Conservation (phyloP, 2,888 invertebrate species). For the Drosophila gaucha region DNA sequence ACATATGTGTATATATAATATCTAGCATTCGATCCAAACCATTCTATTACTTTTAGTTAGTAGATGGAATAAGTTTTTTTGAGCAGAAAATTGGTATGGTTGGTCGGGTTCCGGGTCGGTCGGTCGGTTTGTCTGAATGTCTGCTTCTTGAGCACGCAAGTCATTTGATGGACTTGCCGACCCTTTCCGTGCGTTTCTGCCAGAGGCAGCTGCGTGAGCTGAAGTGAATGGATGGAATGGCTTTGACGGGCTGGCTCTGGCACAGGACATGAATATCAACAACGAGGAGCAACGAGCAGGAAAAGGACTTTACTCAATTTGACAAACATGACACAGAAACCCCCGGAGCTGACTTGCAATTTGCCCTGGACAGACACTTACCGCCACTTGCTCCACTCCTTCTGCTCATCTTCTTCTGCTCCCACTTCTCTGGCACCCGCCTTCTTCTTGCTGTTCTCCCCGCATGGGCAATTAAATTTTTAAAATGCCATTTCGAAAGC, state of each 20-base stretch:
- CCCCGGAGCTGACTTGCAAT: slow-evolving; percentile 65
- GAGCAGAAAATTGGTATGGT: slow-evolving; percentile 20
- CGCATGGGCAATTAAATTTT: slow-evolving; percentile 69
- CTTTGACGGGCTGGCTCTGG: slow-evolving; percentile 13
- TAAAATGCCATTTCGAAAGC: slow-evolving; percentile 69
- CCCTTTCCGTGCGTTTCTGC: slow-evolving; percentile 19
- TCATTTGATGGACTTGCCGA: slow-evolving; percentile 48
- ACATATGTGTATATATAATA: not conserved
- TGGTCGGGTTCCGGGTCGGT: slow-evolving; percentile 1
- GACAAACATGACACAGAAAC: slow-evolving; percentile 78
- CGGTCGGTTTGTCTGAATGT: not conserved
- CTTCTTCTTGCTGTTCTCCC: slow-evolving; percentile 1
- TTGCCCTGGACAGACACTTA: slow-evolving; percentile 49
- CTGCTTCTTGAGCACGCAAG: slow-evolving; percentile 40
- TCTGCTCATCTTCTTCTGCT: slow-evolving; percentile 3
- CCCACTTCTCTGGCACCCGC: not conserved
- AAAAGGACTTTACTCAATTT: slow-evolving; percentile 69
- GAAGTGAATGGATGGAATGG: slow-evolving; percentile 26
- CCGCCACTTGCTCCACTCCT: no score
- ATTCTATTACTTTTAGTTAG: slow-evolving; percentile 4
- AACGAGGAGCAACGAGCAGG: slow-evolving; percentile 36
- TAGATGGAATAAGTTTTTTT: not conserved
- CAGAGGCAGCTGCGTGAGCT: slow-evolving; percentile 32
- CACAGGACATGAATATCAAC: slow-evolving; percentile 51
- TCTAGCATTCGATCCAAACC: not conserved